Evolutionary conservation across 1,140 invertebrate species (phyloP).

Genomic region (Pantala flavescens): DNA sequence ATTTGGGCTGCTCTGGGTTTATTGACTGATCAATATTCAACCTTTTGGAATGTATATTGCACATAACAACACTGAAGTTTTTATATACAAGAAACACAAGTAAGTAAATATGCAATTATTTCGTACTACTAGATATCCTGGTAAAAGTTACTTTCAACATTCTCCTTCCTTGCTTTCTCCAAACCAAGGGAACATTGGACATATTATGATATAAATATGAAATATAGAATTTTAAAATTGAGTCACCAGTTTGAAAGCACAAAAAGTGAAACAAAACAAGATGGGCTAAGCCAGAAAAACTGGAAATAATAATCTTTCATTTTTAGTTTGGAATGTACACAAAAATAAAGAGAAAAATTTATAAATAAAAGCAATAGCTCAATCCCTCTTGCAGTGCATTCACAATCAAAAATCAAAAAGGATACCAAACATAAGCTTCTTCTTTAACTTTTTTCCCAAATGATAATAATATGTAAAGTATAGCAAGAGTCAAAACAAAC

Average conservation of each 20-base stretch:
- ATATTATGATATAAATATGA: neutral
- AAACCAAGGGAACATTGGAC: neutral
- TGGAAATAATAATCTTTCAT: neutral
- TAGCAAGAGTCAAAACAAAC: neutral
- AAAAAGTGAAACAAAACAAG: neutral
- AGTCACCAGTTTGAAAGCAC: neutral
- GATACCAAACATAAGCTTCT: neutral
- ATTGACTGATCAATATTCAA: neutral
- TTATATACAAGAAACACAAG: neutral
- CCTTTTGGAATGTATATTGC: conserved; percentile 1
- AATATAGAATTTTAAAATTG: neutral
- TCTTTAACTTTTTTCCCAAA: neutral
- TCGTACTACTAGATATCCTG: neutral
- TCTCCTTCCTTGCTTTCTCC: neutral
- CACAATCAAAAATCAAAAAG: neutral
- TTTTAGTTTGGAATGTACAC: conserved; percentile 3
- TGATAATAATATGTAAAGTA: neutral
- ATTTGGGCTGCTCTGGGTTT: neutral
- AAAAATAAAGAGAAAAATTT: neutral
- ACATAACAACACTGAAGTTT: neutral
- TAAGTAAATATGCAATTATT: neutral
- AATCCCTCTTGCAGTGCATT: neutral
- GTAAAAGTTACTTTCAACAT: neutral
- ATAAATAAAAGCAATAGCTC: neutral
- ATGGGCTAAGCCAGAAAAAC: neutral